These are phyloP conservation scores for Tupaia chinensis DNA, from an alignment of 2,113 vertebrate species.

Conservation along the genomic window DNA sequence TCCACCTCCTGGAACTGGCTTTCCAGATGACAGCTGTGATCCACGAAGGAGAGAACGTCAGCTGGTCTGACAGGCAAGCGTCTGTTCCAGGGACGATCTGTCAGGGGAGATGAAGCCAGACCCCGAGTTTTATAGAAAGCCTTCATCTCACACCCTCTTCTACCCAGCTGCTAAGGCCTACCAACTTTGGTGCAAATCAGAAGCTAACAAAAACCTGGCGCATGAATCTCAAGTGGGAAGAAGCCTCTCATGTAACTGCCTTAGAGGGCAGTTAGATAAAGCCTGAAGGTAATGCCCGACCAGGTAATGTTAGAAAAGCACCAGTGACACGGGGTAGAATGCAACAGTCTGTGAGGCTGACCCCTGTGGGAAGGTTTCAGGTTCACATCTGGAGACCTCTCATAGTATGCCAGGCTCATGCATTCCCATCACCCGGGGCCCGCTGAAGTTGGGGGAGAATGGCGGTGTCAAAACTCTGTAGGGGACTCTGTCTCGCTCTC, in stretches of 20 bases:
- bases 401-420: no score
- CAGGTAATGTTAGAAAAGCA: neutral
- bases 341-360: no score
- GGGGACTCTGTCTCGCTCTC: no score
- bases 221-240: neutral
- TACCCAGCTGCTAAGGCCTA: neutral
- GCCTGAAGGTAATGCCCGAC: neutral
- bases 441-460: no score
- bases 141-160: neutral
- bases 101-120: neutral
- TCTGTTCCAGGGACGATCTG: neutral
- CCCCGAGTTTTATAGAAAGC: neutral
- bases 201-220: neutral
- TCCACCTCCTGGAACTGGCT: neutral
- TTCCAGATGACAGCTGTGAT: slow-evolving; percentile 36
- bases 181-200: neutral
- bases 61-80: neutral
- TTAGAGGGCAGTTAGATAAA: neutral
- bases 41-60: neutral
- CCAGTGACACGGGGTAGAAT: no score
- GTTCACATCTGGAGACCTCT: no score
- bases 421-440: no score
- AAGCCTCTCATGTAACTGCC: neutral
- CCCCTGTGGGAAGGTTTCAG: no score
- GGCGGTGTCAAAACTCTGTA: no score